Evolutionary conservation across 2,888 invertebrate genomes (phyloP).

Genomic region (Ethmia dodecea): DNA sequence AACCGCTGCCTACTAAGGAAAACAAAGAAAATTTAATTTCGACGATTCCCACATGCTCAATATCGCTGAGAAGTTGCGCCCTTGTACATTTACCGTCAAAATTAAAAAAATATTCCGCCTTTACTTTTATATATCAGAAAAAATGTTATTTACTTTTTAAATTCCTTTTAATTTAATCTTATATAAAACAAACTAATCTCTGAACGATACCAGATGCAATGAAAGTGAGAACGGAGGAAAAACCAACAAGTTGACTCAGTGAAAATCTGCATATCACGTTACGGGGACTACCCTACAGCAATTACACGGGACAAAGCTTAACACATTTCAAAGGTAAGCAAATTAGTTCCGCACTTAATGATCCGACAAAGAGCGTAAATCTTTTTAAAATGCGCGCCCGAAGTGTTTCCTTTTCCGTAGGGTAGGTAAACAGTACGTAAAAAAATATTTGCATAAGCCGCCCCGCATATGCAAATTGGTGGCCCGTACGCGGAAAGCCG

Average conservation of each 20-base stretch:
- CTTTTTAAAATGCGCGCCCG: constrained; percentile 71
- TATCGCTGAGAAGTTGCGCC: constrained; percentile 63
- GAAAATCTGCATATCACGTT: constrained; percentile 70
- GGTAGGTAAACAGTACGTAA: constrained; percentile 64
- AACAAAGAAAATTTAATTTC: constrained; percentile 77
- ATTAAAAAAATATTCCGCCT: constrained; percentile 50
- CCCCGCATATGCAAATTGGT: constrained; percentile 69
- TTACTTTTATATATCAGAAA: no score
- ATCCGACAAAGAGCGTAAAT: constrained; percentile 77
- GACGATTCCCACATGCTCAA: constrained; percentile 75
- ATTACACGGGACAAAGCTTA: constrained; percentile 69
- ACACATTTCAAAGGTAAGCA: constrained; percentile 77
- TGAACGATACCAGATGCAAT: no score
- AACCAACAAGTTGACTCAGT: constrained; percentile 31
- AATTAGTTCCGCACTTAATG: constrained; percentile 77
- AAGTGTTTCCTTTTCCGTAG: constrained; percentile 67
- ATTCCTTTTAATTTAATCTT: no score
- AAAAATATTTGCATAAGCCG: constrained; percentile 75
- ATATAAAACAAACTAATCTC: no score
- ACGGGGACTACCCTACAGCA: constrained; percentile 57
- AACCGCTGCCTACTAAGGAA: constrained; percentile 52
- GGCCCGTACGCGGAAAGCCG: constrained; percentile 62
- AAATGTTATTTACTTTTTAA: no score
- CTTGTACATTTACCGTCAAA: constrained; percentile 39
- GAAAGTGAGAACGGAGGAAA: constrained; percentile 29